These are phyloP conservation scores for Elaphurus davidianus DNA, from an alignment of 2,113 vertebrate genomes.

Conservation along the genomic window DNA sequence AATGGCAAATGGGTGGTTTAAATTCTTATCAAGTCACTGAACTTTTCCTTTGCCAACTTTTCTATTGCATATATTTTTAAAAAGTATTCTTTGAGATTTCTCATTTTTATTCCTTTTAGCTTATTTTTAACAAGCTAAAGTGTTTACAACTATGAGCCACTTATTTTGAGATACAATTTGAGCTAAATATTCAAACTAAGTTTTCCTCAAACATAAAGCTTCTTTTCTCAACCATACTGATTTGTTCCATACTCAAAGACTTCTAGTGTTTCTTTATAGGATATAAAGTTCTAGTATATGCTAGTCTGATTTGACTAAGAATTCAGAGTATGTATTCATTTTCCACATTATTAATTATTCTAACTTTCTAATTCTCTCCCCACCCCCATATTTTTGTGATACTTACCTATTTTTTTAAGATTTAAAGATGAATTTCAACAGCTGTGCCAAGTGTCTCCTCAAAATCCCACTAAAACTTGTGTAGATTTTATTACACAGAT, in stretches of 20 bases:
- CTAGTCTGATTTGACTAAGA: background rate
- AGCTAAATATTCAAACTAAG: background rate
- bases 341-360: background rate
- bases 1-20: background rate
- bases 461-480: background rate
- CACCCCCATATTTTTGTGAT: background rate
- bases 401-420: background rate
- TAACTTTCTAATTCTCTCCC: background rate
- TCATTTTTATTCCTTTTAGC: background rate
- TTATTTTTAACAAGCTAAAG: background rate
- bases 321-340: background rate
- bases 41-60: background rate
- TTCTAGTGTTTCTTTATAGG: background rate
- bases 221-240: background rate
- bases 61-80: background rate
- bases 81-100: background rate
- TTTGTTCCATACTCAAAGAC: background rate
- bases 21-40: background rate
- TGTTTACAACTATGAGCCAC: background rate
- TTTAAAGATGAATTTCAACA: background rate
- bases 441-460: background rate
- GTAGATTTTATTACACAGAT: background rate
- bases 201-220: background rate
- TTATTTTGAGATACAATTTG: background rate
- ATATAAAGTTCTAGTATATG: background rate